Evolutionary conservation across 2,888 invertebrate species (phyloP).

Genomic region (Baccha elongata): DNA sequence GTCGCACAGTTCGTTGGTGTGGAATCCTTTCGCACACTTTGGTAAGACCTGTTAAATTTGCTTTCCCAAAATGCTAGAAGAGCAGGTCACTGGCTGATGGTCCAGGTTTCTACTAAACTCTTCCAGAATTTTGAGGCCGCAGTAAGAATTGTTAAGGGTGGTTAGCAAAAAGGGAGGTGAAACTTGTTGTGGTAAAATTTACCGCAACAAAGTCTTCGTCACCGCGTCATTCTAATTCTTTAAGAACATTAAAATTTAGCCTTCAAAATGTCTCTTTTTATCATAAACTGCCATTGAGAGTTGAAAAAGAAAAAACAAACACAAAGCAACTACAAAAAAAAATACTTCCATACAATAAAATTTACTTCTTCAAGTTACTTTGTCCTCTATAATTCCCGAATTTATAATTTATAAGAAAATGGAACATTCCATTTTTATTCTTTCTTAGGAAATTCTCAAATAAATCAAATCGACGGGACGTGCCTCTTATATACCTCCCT

Average conservation of each 20-base stretch:
- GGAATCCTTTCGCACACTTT: too few species aligned
- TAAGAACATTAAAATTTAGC: slow-evolving; percentile 27
- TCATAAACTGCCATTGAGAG: background rate
- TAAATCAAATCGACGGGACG: slow-evolving; percentile 44
- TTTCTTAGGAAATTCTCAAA: slow-evolving; percentile 9
- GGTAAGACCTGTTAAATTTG: too few species aligned
- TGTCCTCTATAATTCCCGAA: slow-evolving; percentile 3
- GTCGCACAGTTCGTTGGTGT: too few species aligned
- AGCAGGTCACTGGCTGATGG: too few species aligned
- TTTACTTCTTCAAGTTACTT: slow-evolving; percentile 40
- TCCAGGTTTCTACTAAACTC: too few species aligned
- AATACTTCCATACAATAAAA: background rate
- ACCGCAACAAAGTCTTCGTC: too few species aligned
- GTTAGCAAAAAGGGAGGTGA: too few species aligned
- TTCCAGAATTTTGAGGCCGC: too few species aligned
- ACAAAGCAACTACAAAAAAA: background rate
- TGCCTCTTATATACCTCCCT: slow-evolving; percentile 3
- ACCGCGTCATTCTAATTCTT: background rate
- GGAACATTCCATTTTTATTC: slow-evolving; percentile 30
- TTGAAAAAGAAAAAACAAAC: background rate
- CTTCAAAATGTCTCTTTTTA: slow-evolving; percentile 21
- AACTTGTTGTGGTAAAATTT: too few species aligned
- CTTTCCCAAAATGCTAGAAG: too few species aligned
- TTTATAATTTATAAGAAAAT: too few species aligned
- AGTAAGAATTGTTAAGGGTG: too few species aligned